A percentile compares a stretch with the other conserved stretches of the same genome.
These are phyloP conservation scores for Mamestra configurata DNA, from an alignment of 1,140 invertebrate genomes.

Conservation along the genomic window DNA sequence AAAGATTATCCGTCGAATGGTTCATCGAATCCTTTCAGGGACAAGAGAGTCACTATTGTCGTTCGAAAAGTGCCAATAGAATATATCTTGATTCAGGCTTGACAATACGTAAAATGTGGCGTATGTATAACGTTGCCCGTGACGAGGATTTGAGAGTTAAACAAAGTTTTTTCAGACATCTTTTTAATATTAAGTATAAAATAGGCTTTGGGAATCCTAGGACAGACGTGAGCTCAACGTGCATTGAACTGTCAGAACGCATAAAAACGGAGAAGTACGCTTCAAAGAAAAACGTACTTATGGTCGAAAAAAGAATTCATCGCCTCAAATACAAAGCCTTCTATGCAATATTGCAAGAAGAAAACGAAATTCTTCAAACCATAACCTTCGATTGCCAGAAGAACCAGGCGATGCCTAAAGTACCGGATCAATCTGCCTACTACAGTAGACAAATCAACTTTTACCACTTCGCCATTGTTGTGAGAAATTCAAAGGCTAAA, in stretches of 20 bases:
- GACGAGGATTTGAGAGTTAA: no score
- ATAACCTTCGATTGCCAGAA: slow-evolving; percentile 63
- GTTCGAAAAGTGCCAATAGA: no score
- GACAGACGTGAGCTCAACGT: slow-evolving; percentile 45
- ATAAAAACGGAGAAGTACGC: slow-evolving; percentile 24
- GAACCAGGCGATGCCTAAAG: slow-evolving; percentile 55
- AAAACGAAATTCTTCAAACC: slow-evolving; percentile 54
- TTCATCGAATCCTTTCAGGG: no score
- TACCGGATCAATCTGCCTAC: slow-evolving; percentile 60
- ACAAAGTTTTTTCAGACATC: slow-evolving; percentile 33
- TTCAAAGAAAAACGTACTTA: slow-evolving; percentile 35
- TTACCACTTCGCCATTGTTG: slow-evolving; percentile 60
- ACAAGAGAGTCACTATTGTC: no score
- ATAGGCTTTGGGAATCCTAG: slow-evolving; percentile 37
- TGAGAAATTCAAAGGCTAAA: slow-evolving; percentile 57
- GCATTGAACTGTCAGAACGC: slow-evolving; percentile 36
- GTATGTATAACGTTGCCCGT: no score
- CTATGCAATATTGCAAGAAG: slow-evolving; percentile 55
- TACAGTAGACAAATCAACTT: slow-evolving; percentile 60
- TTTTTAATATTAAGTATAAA: slow-evolving; percentile 31
- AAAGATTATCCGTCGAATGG: no score
- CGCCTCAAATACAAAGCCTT: slow-evolving; percentile 60
- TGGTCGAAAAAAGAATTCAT: slow-evolving; percentile 57
- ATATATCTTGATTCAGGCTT: no score
- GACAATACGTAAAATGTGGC: no score